phyloP scores from a whole-genome alignment of 2,797 vertebrate genomes.

The Takifugu ocellatus region DNA sequence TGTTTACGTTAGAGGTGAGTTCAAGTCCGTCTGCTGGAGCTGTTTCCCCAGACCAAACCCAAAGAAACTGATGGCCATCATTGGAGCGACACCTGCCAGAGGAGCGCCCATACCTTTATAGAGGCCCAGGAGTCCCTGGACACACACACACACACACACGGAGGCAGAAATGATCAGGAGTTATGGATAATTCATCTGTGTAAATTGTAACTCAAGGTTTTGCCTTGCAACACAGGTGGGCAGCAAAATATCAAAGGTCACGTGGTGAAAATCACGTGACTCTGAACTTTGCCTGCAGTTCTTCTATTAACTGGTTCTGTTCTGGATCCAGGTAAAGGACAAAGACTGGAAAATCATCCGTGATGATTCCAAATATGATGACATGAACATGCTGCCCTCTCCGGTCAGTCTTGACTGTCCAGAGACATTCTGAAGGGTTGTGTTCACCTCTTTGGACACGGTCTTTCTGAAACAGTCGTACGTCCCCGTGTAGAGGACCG shows the following conservation, averaged over 20 bases:
- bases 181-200: no score
- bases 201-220: no score
- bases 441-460: conserved; percentile 72
- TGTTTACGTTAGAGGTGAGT: conserved; percentile 67
- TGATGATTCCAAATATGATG: neutral
- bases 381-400: conserved; percentile 51
- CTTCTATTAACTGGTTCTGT: no score
- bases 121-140: conserved; percentile 73
- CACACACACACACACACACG: conserved; percentile 34
- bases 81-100: conserved; percentile 72
- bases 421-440: neutral
- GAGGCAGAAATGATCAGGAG: neutral
- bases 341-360: neutral
- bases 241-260: no score
- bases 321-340: no score
- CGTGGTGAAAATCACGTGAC: neutral
- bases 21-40: conserved; percentile 71
- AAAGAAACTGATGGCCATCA: conserved; percentile 82
- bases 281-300: no score
- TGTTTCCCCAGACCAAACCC: conserved; percentile 79
- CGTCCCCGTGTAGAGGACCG: conserved; percentile 68
- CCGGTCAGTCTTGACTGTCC: neutral
- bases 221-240: no score
- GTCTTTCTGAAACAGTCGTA: conserved; percentile 79
- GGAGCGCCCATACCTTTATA: conserved; percentile 82